phyloP scores from a whole-genome alignment of 2,888 invertebrate species.

The Netelia fuscicornis region DNA sequence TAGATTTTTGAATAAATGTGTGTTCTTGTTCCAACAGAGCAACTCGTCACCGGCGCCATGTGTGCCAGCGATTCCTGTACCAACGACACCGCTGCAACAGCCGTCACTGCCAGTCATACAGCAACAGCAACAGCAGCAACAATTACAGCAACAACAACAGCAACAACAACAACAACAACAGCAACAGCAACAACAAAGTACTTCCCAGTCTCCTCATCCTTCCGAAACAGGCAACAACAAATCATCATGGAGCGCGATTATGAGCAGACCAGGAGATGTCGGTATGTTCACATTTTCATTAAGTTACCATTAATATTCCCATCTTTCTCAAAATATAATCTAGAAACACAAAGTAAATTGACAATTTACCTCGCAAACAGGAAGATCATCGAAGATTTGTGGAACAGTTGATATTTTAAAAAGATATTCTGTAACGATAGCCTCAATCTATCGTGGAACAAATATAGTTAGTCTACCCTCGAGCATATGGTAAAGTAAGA shows the following conservation, averaged over 20 bases:
- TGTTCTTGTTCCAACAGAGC: conserved; percentile 73
- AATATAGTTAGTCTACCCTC: neutral
- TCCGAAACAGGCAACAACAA: conserved; percentile 81
- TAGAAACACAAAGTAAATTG: neutral
- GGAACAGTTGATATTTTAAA: neutral
- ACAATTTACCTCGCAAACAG: neutral
- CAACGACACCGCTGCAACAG: conserved; percentile 77
- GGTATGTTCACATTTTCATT: conserved; percentile 70
- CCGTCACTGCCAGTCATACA: conserved; percentile 82
- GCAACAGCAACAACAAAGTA: conserved; percentile 79
- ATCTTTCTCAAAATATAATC: neutral
- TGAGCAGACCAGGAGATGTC: conserved; percentile 84
- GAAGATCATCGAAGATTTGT: neutral
- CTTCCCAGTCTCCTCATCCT: conserved; percentile 79
- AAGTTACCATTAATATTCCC: neutral
- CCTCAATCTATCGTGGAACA: neutral
- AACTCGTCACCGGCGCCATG: conserved; percentile 83
- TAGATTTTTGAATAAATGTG: neutral
- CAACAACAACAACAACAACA: conserved; percentile 55
- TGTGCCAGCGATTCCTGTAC: conserved; percentile 77
- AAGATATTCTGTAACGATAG: neutral
- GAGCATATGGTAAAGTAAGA: neutral
- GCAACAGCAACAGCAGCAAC: conserved; percentile 75
- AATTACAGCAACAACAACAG: conserved; percentile 75
- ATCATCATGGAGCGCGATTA: conserved; percentile 84